A percentile compares a stretch with the other conserved stretches of the same genome.
These are phyloP conservation scores for Galeopsomyia nigrocyanea DNA, from an alignment of 2,888 invertebrate genomes.

Conservation along the genomic window DNA sequence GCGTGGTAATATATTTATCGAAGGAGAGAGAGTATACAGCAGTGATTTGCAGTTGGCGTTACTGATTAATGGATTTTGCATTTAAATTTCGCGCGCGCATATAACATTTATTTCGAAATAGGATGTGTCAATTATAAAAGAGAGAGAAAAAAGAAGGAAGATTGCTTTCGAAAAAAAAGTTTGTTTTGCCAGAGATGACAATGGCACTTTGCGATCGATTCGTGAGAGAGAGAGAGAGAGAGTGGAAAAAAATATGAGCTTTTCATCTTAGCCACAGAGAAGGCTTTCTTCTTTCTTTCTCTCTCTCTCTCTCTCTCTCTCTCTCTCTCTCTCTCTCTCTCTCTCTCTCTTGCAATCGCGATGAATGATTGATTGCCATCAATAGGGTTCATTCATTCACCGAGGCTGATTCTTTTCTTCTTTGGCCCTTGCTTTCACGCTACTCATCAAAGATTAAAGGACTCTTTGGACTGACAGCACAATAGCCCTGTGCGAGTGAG, in stretches of 20 bases:
- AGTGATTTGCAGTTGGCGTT: neutral
- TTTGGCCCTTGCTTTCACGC: constrained; percentile 23
- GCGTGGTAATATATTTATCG: constrained; percentile 18
- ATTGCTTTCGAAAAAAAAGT: too few species aligned
- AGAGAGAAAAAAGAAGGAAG: too few species aligned
- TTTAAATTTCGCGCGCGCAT: constrained; percentile 3
- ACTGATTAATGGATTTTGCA: constrained; percentile 35
- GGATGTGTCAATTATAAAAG: too few species aligned
- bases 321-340: constrained; percentile 3
- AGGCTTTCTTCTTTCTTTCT: constrained; percentile 4
- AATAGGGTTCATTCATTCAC: constrained; percentile 37
- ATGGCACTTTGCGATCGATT: too few species aligned
- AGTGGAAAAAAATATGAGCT: too few species aligned
- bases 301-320: constrained; percentile 1
- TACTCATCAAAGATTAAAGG: constrained; percentile 44
- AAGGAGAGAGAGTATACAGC: neutral
- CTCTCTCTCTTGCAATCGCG: neutral
- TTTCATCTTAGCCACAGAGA: too few species aligned
- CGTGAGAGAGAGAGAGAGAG: too few species aligned
- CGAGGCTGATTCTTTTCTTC: constrained; percentile 24
- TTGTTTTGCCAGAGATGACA: too few species aligned
- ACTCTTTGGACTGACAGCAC: constrained; percentile 42
- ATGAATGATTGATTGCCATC: constrained; percentile 45
- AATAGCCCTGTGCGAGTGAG: constrained; percentile 15
- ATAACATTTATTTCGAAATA: too few species aligned